phyloP scores from a whole-genome alignment of 2,888 invertebrate genomes.

The Nemotelus nigrinus region DNA sequence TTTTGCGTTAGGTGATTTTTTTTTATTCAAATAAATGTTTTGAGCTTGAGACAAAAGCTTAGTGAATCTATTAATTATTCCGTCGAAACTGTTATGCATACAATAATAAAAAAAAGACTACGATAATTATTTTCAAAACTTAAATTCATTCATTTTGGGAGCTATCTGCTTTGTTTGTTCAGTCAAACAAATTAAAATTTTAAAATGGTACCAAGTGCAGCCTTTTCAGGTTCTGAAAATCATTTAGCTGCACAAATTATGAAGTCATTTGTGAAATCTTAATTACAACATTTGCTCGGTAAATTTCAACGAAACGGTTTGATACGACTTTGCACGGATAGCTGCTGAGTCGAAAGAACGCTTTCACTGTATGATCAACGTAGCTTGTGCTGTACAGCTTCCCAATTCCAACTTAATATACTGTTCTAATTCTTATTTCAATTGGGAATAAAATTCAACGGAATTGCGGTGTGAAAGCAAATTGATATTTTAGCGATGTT shows the following conservation, averaged over 20 bases:
- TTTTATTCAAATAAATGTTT: too few species aligned
- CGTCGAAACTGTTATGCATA: too few species aligned
- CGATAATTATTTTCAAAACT: neutral
- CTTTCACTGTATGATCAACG: too few species aligned
- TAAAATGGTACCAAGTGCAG: slow-evolving; percentile 21
- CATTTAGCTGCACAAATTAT: slow-evolving; percentile 3
- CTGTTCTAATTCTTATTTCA: slow-evolving; percentile 30
- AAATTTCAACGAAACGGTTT: neutral
- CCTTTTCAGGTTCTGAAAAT: slow-evolving; percentile 7
- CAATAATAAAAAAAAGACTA: too few species aligned
- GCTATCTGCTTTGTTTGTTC: neutral
- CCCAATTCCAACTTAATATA: slow-evolving; percentile 16
- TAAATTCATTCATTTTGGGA: neutral
- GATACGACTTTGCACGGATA: neutral
- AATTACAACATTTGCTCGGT: slow-evolving; percentile 38
- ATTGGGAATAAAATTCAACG: neutral
- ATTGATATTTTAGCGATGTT: neutral
- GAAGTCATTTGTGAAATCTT: slow-evolving; percentile 22
- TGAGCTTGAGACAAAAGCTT: too few species aligned
- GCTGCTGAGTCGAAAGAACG: neutral
- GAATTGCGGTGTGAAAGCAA: slow-evolving; percentile 24
- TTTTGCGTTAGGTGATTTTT: too few species aligned
- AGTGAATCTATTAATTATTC: too few species aligned
- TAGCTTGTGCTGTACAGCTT: slow-evolving; percentile 9
- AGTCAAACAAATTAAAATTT: neutral